These are phyloP conservation scores for Belonocnema kinseyi DNA, from an alignment of 1,140 invertebrate species.

Conservation along the genomic window DNA sequence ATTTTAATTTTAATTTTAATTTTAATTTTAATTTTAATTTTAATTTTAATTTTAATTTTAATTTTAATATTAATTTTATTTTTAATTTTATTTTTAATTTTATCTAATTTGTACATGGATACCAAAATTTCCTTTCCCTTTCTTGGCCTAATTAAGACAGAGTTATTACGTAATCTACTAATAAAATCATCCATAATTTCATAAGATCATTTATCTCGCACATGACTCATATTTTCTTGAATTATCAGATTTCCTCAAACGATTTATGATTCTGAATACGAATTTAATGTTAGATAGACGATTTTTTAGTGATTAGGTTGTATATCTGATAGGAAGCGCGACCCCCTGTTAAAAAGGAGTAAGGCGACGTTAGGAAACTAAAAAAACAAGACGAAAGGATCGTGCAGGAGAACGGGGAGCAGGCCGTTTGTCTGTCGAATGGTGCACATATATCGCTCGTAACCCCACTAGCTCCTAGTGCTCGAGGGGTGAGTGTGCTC, in stretches of 20 bases:
- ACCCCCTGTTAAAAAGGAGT: background rate
- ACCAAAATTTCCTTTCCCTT: no score
- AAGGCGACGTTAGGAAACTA: conserved; percentile 20
- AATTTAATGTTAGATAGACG: background rate
- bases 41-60: no score
- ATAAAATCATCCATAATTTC: no score
- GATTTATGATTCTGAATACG: background rate
- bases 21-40: no score
- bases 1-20: no score
- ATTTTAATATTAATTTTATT: no score
- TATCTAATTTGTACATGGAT: no score
- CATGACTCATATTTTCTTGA: background rate
- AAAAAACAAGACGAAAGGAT: conserved; percentile 41
- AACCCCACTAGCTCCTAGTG: conserved; percentile 57
- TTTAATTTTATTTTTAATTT: no score
- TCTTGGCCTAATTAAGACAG: no score
- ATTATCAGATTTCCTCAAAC: conserved; percentile 2
- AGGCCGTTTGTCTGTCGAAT: conserved; percentile 68
- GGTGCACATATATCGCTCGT: conserved; percentile 65
- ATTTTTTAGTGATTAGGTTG: conserved; percentile 24
- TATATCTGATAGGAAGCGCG: background rate
- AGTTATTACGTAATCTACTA: no score
- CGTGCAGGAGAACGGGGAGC: conserved; percentile 34
- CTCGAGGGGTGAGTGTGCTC: conserved; percentile 68
- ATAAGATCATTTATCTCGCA: no score